Conservation (phyloP, 2,888 invertebrate species). For the Mongoloraphidia duomilia region DNA sequence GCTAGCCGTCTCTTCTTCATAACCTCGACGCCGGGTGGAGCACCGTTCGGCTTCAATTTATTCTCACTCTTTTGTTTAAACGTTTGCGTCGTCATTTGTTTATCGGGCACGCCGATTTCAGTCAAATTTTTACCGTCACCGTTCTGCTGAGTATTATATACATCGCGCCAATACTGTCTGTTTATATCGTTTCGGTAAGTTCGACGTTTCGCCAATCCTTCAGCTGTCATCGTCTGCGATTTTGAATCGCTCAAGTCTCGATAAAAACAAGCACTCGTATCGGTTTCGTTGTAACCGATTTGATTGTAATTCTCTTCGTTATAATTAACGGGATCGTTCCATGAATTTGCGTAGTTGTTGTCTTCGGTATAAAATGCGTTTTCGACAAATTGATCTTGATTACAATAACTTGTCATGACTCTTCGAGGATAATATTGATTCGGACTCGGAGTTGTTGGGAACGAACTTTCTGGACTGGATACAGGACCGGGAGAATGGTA, state of each 20-base stretch:
- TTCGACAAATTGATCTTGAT: too few relatives aligned
- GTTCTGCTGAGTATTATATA: background rate
- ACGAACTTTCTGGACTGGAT: constrained; percentile 23
- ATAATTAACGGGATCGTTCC: constrained; percentile 20
- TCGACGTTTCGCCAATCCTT: too few relatives aligned
- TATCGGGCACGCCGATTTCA: too few relatives aligned
- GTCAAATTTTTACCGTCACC: constrained; percentile 9
- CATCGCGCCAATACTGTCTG: too few relatives aligned
- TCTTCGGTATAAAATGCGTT: constrained; percentile 18
- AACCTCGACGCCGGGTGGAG: constrained; percentile 8
- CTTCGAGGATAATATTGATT: too few relatives aligned
- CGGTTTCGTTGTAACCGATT: constrained; percentile 18
- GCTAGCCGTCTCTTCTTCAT: constrained; percentile 47
- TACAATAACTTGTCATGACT: too few relatives aligned
- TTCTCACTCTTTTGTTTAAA: constrained; percentile 9
- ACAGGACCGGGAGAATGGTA: constrained; percentile 24
- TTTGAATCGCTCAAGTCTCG: background rate
- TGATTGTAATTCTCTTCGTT: constrained; percentile 24
- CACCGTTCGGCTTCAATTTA: constrained; percentile 13
- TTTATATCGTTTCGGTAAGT: too few relatives aligned
- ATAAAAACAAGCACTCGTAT: background rate
- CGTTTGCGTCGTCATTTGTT: too few relatives aligned
- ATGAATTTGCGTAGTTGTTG: constrained; percentile 18
- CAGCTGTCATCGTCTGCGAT: too few relatives aligned
- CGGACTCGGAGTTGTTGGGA: constrained; percentile 2